Evolutionary conservation across 2,888 invertebrate genomes (phyloP).

Genomic region (Cephus sareptanus): DNA sequence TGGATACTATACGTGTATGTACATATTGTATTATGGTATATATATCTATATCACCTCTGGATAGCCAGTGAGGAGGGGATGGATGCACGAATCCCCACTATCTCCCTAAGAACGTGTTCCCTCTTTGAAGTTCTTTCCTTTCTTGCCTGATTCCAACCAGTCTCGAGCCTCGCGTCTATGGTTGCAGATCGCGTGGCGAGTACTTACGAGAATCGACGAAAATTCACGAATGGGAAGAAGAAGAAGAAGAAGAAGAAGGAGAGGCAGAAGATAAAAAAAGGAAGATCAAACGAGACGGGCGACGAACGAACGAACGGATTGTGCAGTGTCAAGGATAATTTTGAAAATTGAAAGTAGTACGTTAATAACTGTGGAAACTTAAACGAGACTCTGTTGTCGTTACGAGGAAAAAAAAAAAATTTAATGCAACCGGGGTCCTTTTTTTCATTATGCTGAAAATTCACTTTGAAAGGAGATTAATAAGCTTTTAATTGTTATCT

Average conservation of each 20-base stretch:
- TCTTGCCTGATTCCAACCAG: constrained; percentile 33
- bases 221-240: constrained; percentile 23
- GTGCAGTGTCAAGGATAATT: neutral
- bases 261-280: constrained; percentile 10
- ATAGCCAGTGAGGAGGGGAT: neutral
- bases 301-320: neutral
- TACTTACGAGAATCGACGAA: constrained; percentile 22
- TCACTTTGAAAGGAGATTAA: neutral
- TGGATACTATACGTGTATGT: neutral
- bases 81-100: neutral
- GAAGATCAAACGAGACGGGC: neutral
- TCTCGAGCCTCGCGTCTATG: constrained; percentile 60
- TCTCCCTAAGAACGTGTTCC: neutral
- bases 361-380: neutral
- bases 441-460: neutral
- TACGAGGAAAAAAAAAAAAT: too few species aligned
- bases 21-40: neutral
- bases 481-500: constrained; percentile 13
- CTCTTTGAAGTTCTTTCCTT: constrained; percentile 1
- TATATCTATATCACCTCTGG: neutral
- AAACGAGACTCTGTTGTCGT: neutral
- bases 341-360: neutral
- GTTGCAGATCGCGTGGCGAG: constrained; percentile 34
- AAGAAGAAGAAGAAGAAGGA: constrained; percentile 34
- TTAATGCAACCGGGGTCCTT: neutral